These are phyloP conservation scores for Tragelaphus eurycerus DNA, from an alignment of 2,797 vertebrate genomes.

Conservation along the genomic window DNA sequence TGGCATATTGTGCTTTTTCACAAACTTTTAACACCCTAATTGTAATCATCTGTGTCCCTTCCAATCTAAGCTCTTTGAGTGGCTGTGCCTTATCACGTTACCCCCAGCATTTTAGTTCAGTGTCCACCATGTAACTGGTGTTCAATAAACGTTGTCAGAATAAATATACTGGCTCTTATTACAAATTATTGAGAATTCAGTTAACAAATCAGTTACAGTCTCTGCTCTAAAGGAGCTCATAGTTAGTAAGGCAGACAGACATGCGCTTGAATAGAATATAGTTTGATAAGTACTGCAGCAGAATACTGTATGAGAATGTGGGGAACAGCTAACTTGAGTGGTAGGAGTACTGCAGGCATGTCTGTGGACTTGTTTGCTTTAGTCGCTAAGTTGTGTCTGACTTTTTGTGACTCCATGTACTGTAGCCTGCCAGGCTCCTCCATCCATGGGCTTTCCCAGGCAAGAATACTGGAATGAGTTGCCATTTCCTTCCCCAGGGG, in stretches of 20 bases:
- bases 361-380: background rate
- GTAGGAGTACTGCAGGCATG: background rate
- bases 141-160: background rate
- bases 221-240: background rate
- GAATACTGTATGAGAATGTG: background rate
- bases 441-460: background rate
- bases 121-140: background rate
- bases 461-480: background rate
- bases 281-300: background rate
- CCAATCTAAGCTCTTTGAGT: background rate
- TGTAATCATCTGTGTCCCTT: background rate
- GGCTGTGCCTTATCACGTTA: background rate
- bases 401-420: background rate
- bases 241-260: background rate
- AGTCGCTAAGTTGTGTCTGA: background rate
- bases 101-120: background rate
- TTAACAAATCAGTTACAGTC: background rate
- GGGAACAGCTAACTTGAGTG: background rate
- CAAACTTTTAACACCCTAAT: background rate
- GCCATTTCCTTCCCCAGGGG: background rate
- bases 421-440: background rate
- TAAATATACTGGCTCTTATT: background rate
- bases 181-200: background rate
- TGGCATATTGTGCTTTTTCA: background rate
- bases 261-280: background rate